Evolutionary conservation across 1,140 invertebrate species (phyloP).

Genomic region (Cylas formicarius): DNA sequence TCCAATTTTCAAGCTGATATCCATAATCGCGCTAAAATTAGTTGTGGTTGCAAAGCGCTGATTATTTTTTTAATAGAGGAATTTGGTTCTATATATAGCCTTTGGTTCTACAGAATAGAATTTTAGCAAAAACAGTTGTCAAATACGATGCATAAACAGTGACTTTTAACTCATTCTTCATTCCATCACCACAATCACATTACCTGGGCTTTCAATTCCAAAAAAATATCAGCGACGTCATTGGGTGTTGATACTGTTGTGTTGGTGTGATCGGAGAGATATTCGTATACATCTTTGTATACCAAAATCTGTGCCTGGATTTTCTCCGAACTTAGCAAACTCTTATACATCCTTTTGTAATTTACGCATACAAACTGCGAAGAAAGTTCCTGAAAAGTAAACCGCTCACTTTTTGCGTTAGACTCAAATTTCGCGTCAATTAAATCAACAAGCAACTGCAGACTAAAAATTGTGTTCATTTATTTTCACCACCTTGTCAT

Average conservation of each 20-base stretch:
- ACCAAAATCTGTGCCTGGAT: conserved; percentile 3
- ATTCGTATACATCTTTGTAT: conserved; percentile 19
- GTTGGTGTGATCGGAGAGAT: conserved; percentile 16
- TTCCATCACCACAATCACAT: neutral
- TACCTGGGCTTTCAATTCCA: conserved; percentile 12
- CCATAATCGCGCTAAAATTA: conserved; percentile 22
- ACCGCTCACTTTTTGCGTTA: too few relatives aligned
- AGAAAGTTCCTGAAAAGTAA: conserved; percentile 14
- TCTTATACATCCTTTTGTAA: conserved; percentile 17
- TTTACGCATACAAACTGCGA: conserved; percentile 16
- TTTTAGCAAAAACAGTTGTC: too few relatives aligned
- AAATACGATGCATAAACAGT: too few relatives aligned
- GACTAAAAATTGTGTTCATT: neutral
- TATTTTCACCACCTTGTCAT: conserved; percentile 19
- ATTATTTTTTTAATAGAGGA: too few relatives aligned
- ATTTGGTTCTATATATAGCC: too few relatives aligned
- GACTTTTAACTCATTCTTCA: neutral
- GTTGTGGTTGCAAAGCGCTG: too few relatives aligned
- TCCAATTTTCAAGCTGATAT: conserved; percentile 23
- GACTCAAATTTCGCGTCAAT: too few relatives aligned
- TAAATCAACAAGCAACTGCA: too few relatives aligned
- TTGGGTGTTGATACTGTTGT: conserved; percentile 13
- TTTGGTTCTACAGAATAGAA: too few relatives aligned
- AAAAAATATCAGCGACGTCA: conserved; percentile 13
- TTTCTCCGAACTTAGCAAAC: conserved; percentile 10